Conservation (phyloP, 2,113 vertebrate species). For the Engystomops pustulosus region DNA sequence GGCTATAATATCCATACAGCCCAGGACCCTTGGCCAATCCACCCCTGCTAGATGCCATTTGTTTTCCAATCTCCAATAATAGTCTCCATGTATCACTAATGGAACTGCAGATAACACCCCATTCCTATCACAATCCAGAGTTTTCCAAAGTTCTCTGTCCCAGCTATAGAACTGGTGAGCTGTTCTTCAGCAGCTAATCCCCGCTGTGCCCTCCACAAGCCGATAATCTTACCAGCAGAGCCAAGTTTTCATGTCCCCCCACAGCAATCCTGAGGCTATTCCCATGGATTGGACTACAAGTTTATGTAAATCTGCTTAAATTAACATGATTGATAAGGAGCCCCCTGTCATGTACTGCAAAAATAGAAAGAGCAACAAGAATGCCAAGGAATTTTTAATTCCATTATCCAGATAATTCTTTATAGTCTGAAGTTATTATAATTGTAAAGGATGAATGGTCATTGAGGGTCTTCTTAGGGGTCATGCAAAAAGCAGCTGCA, state of each 20-base stretch:
- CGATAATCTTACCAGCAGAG: background rate
- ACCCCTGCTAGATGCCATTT: too few relatives aligned
- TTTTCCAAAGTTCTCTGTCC: background rate
- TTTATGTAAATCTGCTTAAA: conserved; percentile 17
- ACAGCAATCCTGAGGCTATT: conserved; percentile 29
- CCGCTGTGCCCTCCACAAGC: background rate
- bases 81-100: too few relatives aligned
- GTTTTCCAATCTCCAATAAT: too few relatives aligned
- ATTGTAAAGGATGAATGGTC: background rate
- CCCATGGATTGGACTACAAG: conserved; percentile 1
- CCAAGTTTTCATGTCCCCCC: conserved; percentile 2
- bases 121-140: background rate
- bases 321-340: background rate
- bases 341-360: background rate
- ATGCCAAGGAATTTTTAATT: background rate
- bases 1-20: too few relatives aligned
- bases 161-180: background rate
- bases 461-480: background rate
- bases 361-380: background rate
- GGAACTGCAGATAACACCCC: too few relatives aligned
- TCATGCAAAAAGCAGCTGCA: too few relatives aligned
- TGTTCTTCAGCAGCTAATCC: conserved; percentile 10
- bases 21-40: too few relatives aligned
- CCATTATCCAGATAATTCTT: background rate
- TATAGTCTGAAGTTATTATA: background rate